Evolutionary conservation across 92 coral and sea anemone genomes (phyloP).

Genomic region (Isaurus tuberculatus): DNA sequence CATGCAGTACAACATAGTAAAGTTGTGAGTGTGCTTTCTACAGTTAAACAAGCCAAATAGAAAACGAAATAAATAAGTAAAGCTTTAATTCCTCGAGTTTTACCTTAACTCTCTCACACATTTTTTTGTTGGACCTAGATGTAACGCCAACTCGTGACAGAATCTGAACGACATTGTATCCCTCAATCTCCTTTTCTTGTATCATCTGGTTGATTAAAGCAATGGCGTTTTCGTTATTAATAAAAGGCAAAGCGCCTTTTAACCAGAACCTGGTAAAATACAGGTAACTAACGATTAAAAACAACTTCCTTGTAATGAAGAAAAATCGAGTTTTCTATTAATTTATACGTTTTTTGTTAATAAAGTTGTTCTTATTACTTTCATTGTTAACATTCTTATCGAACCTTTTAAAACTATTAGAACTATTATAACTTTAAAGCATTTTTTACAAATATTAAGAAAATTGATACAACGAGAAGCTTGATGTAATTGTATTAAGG

Average conservation of each 20-base stretch:
- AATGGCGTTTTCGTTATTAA: constrained; percentile 52
- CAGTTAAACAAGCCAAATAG: no score
- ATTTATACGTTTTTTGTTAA: not conserved
- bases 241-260: constrained; percentile 59
- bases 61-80: no score
- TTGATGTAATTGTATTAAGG: no score
- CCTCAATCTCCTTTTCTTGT: constrained; percentile 41
- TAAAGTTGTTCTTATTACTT: not conserved
- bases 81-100: not conserved
- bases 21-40: no score
- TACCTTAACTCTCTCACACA: constrained; percentile 61
- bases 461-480: no score
- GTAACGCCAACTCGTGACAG: constrained; percentile 60
- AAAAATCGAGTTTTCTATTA: no score
- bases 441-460: no score
- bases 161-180: constrained; percentile 40
- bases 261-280: constrained; percentile 51
- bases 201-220: constrained; percentile 40
- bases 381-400: no score
- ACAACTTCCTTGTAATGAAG: not conserved
- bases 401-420: no score
- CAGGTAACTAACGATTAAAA: not conserved
- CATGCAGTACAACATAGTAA: no score
- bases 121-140: constrained; percentile 34
- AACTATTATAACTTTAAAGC: no score